These are phyloP conservation scores for Melanargia galathea DNA, from an alignment of 2,888 invertebrate genomes.

Conservation along the genomic window DNA sequence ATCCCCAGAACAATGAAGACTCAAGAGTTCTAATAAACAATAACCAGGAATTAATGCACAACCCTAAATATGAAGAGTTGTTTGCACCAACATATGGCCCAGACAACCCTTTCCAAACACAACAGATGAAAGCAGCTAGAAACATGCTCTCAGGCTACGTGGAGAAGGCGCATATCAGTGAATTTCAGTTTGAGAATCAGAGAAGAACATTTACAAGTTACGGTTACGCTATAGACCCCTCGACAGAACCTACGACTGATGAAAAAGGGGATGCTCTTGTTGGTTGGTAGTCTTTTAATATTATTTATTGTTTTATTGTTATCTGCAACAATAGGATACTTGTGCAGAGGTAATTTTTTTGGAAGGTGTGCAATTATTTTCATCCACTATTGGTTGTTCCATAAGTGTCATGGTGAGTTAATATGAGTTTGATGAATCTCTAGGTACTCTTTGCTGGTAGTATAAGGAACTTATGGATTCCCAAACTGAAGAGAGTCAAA, in stretches of 20 bases:
- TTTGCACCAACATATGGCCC: slow-evolving; percentile 96
- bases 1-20: slow-evolving; percentile 86
- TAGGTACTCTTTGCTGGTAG: too few species aligned
- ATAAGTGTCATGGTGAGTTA: too few species aligned
- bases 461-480: too few species aligned
- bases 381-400: too few species aligned
- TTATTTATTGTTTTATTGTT: neutral
- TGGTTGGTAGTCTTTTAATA: slow-evolving; percentile 56
- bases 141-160: slow-evolving; percentile 97
- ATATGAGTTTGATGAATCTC: too few species aligned
- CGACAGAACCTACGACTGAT: slow-evolving; percentile 81
- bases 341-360: too few species aligned
- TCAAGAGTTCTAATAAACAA: slow-evolving; percentile 89
- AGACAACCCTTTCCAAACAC: slow-evolving; percentile 95
- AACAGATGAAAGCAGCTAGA: slow-evolving; percentile 92
- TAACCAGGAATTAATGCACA: slow-evolving; percentile 92
- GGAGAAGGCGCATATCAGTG: slow-evolving; percentile 96
- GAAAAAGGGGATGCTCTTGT: slow-evolving; percentile 75
- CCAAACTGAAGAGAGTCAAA: too few species aligned
- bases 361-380: too few species aligned
- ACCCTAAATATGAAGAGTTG: slow-evolving; percentile 97
- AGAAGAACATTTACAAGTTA: slow-evolving; percentile 96
- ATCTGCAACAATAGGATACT: too few species aligned
- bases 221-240: slow-evolving; percentile 97
- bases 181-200: slow-evolving; percentile 98